Base-by-base conservation (phyloP, 2,888 invertebrate genomes). In the Rambutsinella grinnellia region DNA sequence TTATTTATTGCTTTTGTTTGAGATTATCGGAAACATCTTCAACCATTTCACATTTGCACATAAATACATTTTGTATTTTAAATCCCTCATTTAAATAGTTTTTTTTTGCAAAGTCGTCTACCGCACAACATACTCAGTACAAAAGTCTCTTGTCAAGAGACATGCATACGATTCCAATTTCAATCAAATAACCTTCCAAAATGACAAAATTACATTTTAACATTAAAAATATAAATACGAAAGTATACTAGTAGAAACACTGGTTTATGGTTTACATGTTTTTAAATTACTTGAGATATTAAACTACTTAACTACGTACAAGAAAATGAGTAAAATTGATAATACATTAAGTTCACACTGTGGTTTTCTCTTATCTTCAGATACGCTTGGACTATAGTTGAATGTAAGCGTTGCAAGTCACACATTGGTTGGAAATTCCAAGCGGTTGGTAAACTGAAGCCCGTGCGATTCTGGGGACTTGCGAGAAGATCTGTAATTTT, bases 391-490 rank as follows among this genome's bases (percentile, higher is more conserved):
- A 92, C 91, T 28, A 92, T 94, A 65, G 90, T 91, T 44, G 88
- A 90, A 74, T 95, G 95, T 85, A 87, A 87, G 63, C 85, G 87
- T 23, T 95, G 95, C 85, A 85, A 87, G 53, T 88, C 87, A 54
- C 94, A 95, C 85, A 88, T 94, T 83, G 95, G 95, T 2, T 95
- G 95, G 95, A 89, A 89, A 84, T 95, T 94, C 85, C 91, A 90
- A n/a, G 91, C 92, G 0, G 88, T 88, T 5, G 87, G 87, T 46
- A 88, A 90, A 81, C 86, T 94, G 62, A 88, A 89, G 70, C 94
- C 94, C 1, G 87, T 88, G 67, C 88, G 88, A 62, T 94, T 94
- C 86, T 94, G 90, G 88, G 94, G 93, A 21, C 87, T 94, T 28
- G 90, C 91, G 3, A 88, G 92, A 2, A 88, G 88, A 70, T 89